Evolutionary conservation across 2,113 vertebrate species (phyloP).

Genomic region (Sakesphorus luctuosus): DNA sequence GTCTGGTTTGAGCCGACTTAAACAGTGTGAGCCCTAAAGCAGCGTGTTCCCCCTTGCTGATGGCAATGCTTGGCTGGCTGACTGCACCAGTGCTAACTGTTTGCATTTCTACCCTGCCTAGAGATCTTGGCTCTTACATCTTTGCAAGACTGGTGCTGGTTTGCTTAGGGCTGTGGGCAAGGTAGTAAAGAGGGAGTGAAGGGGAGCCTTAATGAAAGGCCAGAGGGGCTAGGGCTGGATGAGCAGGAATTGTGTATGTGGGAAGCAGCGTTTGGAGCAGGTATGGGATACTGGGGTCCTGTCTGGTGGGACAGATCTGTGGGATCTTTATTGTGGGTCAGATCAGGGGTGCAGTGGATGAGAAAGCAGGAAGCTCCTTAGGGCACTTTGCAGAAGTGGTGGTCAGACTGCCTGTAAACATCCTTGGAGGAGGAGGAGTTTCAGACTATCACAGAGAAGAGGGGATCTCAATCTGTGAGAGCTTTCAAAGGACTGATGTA

Average conservation of each 20-base stretch:
- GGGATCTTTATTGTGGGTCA: neutral
- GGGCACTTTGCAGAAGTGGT: neutral
- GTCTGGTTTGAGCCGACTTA: neutral
- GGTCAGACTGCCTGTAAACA: neutral
- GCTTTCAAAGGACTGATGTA: neutral
- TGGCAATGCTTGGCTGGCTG: neutral
- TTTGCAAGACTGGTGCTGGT: neutral
- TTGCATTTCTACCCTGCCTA: neutral
- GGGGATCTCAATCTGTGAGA: neutral
- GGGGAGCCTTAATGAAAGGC: neutral
- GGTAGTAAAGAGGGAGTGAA: neutral
- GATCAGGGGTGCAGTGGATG: neutral
- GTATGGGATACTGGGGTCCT: neutral
- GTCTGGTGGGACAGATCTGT: neutral
- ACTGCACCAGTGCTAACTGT: neutral
- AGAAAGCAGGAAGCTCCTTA: neutral
- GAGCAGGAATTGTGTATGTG: neutral
- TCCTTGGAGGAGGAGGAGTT: neutral
- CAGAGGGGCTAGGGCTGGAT: neutral
- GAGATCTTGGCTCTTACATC: neutral
- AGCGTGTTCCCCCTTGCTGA: neutral
- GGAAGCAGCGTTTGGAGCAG: neutral
- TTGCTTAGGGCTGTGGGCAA: neutral
- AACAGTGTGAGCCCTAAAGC: neutral
- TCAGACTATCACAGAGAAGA: neutral